These are phyloP conservation scores for Oscheius onirici DNA, from an alignment of 2,888 invertebrate species.

Conservation along the genomic window DNA sequence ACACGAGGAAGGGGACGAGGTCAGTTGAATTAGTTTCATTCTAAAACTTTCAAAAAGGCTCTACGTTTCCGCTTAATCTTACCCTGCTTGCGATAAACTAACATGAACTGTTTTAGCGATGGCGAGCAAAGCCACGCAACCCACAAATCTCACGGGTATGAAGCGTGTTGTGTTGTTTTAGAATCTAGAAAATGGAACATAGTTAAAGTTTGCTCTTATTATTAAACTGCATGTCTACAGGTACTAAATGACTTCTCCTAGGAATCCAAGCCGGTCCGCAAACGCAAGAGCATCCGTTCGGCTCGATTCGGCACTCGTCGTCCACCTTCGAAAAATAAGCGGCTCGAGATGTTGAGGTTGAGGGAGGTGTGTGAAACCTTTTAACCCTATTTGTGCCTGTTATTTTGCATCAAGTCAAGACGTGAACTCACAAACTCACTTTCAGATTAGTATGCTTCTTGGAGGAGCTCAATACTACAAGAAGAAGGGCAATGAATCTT, in stretches of 20 bases:
- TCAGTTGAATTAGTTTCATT: conserved; percentile 4
- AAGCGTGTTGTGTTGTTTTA: conserved; percentile 10
- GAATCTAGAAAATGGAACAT: not conserved
- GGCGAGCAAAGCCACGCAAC: conserved; percentile 17
- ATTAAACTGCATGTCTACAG: conserved; percentile 3
- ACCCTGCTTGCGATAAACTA: conserved; percentile 13
- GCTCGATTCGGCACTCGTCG: conserved; percentile 57
- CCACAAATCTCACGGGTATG: conserved; percentile 13
- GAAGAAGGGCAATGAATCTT: conserved; percentile 64
- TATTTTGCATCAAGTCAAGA: not conserved
- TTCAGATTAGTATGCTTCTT: conserved; percentile 51
- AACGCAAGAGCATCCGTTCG: conserved; percentile 26
- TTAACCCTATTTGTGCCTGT: conserved; percentile 31
- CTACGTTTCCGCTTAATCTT: too few species aligned
- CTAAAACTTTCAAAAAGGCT: not conserved
- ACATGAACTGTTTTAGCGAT: conserved; percentile 16
- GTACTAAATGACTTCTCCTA: conserved; percentile 25
- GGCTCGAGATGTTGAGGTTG: conserved; percentile 61
- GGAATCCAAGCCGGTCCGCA: conserved; percentile 27
- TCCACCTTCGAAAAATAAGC: conserved; percentile 51
- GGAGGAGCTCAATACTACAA: conserved; percentile 70
- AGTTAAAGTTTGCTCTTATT: not conserved
- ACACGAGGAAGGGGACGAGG: conserved; percentile 22
- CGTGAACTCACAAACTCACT: not conserved
- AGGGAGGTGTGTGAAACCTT: conserved; percentile 45